Evolutionary conservation across 2,888 invertebrate genomes (phyloP), one percentile per base, ranked within the genome.

Genomic region (Dynastes maya): DNA sequence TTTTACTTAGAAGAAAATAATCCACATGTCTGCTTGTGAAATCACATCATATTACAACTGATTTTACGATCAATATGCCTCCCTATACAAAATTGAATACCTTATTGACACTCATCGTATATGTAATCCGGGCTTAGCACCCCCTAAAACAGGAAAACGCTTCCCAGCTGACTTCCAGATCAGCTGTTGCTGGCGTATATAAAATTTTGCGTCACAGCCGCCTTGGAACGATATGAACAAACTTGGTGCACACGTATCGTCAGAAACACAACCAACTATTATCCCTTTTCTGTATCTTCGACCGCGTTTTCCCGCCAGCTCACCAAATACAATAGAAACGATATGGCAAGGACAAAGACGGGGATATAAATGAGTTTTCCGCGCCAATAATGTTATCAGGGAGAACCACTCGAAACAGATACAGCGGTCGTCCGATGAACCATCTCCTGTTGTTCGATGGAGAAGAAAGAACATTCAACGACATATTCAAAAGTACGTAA

Each of bases 401-500:
- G 51, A 68, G 22, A 51, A 27, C 68, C 68, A 68, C 68, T 68
- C 68, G 68, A 51, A 68, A 68, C 68, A 68, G 51, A 49, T 68
- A 68, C 68, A 51, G 27, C 68, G 68, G 29, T 68, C 68, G 68
- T 68, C 51, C 49, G 51, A 51, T 22, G 51, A 49, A 51, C 68
- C 49, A 51, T 68, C 29, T 22, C 29, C 51, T 68, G 51, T 68
- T 68, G 51, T 49, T 27, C 53, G 68, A 68, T 27, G 27, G 51
- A 27, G 51, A 51, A 51, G 68, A 68, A 40, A 49, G 68, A 68
- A 68, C 49, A 40, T 51, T 29, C 29, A 29, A 53, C 29, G 68
- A 51, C 68, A 51, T 68, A 68, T 68, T 68, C 68, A 68, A 68
- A 68, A n/a, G 68, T 68, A 68, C 68, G n/a, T 68, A 51, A 29